A percentile compares a stretch with the other conserved stretches of the same genome.
These are phyloP conservation scores for Cerastis rubricosa DNA, from an alignment of 2,888 invertebrate genomes.

Conservation along the genomic window DNA sequence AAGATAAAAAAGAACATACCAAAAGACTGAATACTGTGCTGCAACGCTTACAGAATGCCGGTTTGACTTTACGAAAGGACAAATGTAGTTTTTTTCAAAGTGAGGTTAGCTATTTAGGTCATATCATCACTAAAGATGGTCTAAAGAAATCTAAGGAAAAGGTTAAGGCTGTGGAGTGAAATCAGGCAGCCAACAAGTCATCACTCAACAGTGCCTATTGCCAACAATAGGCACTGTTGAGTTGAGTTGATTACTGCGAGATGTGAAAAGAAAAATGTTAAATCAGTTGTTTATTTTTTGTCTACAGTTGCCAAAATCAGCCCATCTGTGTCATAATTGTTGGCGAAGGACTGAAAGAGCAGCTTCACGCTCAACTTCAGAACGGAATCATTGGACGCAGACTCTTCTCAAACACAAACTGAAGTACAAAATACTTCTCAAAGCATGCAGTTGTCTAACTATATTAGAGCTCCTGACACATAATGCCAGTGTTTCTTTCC, in stretches of 20 bases:
- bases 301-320: not conserved
- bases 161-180: no score
- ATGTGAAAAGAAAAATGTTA: not conserved
- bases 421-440: constrained; percentile 8
- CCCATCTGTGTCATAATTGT: constrained; percentile 7
- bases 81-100: no score
- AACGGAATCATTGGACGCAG: constrained; percentile 5
- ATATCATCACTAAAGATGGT: no score
- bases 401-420: not conserved
- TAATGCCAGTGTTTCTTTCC: constrained; percentile 9
- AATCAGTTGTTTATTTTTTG: not conserved
- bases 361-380: constrained; percentile 5
- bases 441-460: constrained; percentile 5
- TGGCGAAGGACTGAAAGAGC: not conserved
- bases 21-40: no score
- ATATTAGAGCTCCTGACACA: constrained; percentile 11
- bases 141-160: no score
- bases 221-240: not conserved
- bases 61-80: no score
- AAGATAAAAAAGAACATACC: no score
- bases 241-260: not conserved
- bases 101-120: no score
- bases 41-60: no score
- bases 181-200: no score
- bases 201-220: no score